Evolutionary conservation across 2,797 vertebrate genomes (phyloP).

Genomic region (Vireo griseus): DNA sequence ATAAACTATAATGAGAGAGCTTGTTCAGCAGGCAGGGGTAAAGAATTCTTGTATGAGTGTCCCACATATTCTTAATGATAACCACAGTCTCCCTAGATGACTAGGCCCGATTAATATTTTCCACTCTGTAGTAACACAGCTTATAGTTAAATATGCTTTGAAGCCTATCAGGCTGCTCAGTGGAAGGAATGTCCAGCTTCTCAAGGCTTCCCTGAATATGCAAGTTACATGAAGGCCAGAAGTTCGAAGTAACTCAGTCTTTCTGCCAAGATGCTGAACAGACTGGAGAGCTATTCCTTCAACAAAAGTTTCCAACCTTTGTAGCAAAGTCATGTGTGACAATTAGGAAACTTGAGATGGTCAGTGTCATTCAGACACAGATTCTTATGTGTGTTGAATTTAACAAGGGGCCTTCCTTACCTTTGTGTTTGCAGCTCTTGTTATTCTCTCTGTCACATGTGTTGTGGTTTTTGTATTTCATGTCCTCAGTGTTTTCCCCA

Average conservation of each 20-base stretch:
- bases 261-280: not conserved
- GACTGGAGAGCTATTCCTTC: not conserved
- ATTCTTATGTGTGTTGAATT: not conserved
- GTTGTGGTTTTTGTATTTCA: not conserved
- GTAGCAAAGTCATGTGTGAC: not conserved
- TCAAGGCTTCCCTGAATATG: not conserved
- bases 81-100: slow-evolving; percentile 21
- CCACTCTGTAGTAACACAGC: not conserved
- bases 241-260: not conserved
- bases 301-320: not conserved
- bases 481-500: not conserved
- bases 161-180: not conserved
- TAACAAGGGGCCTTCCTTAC: not conserved
- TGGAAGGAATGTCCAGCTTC: slow-evolving; percentile 40
- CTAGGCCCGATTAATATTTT: slow-evolving; percentile 25
- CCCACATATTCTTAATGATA: not conserved
- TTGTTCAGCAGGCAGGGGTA: not conserved
- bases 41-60: slow-evolving; percentile 17
- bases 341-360: not conserved
- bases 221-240: not conserved
- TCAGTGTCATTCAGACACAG: not conserved
- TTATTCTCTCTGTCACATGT: not conserved
- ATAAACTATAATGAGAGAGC: not conserved
- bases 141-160: slow-evolving; percentile 33
- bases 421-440: not conserved